These are phyloP conservation scores for Protophormia terraenovae DNA, from an alignment of 2,888 invertebrate genomes.

Conservation along the genomic window DNA sequence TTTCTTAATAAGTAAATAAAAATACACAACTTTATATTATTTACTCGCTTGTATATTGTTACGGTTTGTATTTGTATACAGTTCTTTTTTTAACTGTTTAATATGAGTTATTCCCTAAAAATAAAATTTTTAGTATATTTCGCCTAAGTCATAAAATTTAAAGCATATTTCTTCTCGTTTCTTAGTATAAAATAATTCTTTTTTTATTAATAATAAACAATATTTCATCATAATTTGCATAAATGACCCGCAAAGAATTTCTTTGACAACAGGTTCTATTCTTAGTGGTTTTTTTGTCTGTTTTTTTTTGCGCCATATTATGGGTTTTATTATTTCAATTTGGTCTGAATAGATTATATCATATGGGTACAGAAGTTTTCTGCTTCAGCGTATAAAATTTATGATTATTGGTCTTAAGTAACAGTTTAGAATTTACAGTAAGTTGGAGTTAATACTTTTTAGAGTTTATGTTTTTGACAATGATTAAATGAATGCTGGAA, in stretches of 20 bases:
- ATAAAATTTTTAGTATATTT: neutral
- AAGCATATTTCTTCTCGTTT: neutral
- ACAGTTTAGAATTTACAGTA: too few relatives aligned
- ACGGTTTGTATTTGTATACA: neutral
- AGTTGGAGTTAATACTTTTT: too few relatives aligned
- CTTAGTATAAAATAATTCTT: neutral
- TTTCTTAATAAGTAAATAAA: neutral
- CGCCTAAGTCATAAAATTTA: neutral
- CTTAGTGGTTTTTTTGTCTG: neutral
- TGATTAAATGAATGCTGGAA: too few relatives aligned
- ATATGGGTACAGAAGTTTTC: neutral
- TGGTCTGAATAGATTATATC: neutral
- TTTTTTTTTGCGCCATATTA: neutral
- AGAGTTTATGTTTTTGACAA: too few relatives aligned
- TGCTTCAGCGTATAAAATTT: neutral
- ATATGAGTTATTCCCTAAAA: neutral
- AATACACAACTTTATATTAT: neutral
- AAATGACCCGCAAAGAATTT: neutral
- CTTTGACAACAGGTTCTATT: slow-evolving; percentile 10
- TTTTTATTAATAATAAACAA: neutral
- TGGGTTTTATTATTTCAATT: neutral
- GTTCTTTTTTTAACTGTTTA: slow-evolving; percentile 29
- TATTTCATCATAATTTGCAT: neutral
- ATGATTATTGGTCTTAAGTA: too few relatives aligned
- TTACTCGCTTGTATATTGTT: neutral